Base-by-base conservation (phyloP, 2,113 vertebrate genomes). In the Rutilus rutilus region DNA sequence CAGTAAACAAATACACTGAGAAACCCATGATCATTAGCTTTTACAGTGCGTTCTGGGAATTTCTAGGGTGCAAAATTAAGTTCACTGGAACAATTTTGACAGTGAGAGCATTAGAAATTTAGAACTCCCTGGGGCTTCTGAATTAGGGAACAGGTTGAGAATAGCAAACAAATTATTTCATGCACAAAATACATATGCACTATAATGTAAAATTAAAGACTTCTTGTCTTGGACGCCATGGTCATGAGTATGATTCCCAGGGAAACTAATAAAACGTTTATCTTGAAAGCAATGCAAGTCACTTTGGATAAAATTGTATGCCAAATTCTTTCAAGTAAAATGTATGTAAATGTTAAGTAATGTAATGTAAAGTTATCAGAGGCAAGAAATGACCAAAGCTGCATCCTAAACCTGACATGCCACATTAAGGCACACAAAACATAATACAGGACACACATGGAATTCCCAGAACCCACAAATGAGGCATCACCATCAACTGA, bases 381-480 rank as follows among this genome's bases (percentile, higher is more conserved):
- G 21, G 8, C 50, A 21, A 54, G 45, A 77, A 19, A 19, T 57
- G 17, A n/a, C 54, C 33, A 60, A 12, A n/a, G 7, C 30, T 39
- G 30, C 39, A 80, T 62, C 15, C 39, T 81, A 27, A 65, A 64
- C 14, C n/a, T 47, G 12, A 14, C 36, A 81, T 64, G 33, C 60
- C 78, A 62, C 39, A 47, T 64, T 64, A 47, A 64, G 39, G n/a
- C 45, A 65, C 11, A 25, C 42, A 21, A 82, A 54, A 69, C 79
- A 82, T 69, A 82, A 69, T 69, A 52, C 62, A 81, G 60, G 78
- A 65, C 78, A 82, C 15, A 60, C 78, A 36, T 69, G 45, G 25
- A 82, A 82, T 82, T 81, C 42, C 62, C 80, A 50, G 62, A 82
- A 69, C 10, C 80, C 19, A 33, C 79, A 82, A 82, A 82, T 82